Conservation (phyloP, 2,888 invertebrate genomes). For the Embidobia sp. region DNA sequence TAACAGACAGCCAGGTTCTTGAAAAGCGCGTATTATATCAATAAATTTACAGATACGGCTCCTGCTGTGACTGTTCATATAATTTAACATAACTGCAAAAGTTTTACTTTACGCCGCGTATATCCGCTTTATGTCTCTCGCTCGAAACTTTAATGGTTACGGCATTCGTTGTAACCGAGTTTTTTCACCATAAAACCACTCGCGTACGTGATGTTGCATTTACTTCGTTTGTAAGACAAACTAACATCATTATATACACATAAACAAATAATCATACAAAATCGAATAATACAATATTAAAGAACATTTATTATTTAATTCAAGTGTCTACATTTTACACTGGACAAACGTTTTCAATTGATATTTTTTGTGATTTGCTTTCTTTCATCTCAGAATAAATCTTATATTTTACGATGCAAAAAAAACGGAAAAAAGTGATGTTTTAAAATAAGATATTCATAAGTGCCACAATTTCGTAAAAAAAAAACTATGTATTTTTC, state of each 20-base stretch:
- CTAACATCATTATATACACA: constrained; percentile 43
- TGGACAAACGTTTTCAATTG: background rate
- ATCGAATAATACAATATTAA: constrained; percentile 43
- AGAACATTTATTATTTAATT: constrained; percentile 28
- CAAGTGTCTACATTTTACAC: constrained; percentile 4
- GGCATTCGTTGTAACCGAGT: constrained; percentile 50
- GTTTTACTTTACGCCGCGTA: constrained; percentile 45
- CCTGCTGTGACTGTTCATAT: constrained; percentile 51
- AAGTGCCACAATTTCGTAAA: too few species aligned
- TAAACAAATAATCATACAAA: constrained; percentile 39
- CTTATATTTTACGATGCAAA: too few species aligned
- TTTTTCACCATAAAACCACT: constrained; percentile 53
- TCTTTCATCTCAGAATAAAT: too few species aligned
- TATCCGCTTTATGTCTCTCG: constrained; percentile 47
- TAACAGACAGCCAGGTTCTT: constrained; percentile 18
- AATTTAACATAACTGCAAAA: constrained; percentile 56
- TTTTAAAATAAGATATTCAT: too few species aligned
- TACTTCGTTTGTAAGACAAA: constrained; percentile 41
- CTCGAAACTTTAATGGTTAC: constrained; percentile 56
- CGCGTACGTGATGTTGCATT: constrained; percentile 51
- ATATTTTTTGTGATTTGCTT: too few species aligned
- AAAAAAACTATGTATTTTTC: too few species aligned
- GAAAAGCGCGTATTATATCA: constrained; percentile 47
- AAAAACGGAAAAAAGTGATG: too few species aligned
- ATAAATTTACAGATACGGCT: constrained; percentile 44